Conservation (phyloP, 2,797 vertebrate genomes). For the Allobates femoralis region DNA sequence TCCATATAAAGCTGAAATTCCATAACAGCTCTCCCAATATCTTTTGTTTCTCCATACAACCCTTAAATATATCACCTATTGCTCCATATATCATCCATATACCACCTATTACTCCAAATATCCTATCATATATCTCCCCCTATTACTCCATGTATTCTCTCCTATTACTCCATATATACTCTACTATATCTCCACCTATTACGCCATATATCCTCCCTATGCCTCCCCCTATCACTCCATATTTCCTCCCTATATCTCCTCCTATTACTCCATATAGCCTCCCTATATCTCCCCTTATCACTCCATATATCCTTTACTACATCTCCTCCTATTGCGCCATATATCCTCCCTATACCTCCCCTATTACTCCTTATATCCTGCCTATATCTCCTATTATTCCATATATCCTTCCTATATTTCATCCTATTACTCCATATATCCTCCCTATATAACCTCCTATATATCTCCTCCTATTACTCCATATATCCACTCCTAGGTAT, state of each 20-base stretch:
- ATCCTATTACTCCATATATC: too few species aligned
- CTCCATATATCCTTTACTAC: too few species aligned
- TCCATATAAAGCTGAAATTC: neutral
- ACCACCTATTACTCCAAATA: slow-evolving; percentile 3
- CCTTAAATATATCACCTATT: neutral
- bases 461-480: too few species aligned
- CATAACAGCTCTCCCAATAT: neutral
- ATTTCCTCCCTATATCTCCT: too few species aligned
- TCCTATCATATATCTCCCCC: neutral
- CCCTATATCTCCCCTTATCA: too few species aligned
- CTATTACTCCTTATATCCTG: too few species aligned
- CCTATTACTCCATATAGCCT: too few species aligned
- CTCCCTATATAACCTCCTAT: neutral
- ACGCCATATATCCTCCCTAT: neutral
- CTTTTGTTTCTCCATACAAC: neutral
- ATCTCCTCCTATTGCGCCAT: too few species aligned
- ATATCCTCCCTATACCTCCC: too few species aligned
- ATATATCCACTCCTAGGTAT: too few species aligned
- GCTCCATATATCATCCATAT: neutral
- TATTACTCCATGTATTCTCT: slow-evolving; percentile 4
- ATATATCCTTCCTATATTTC: neutral
- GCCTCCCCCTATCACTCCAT: too few species aligned
- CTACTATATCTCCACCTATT: neutral
- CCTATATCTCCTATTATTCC: neutral
- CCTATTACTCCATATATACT: slow-evolving; percentile 13